These are phyloP conservation scores for Sipha flava DNA, from an alignment of 1,140 invertebrate genomes.

Conservation along the genomic window DNA sequence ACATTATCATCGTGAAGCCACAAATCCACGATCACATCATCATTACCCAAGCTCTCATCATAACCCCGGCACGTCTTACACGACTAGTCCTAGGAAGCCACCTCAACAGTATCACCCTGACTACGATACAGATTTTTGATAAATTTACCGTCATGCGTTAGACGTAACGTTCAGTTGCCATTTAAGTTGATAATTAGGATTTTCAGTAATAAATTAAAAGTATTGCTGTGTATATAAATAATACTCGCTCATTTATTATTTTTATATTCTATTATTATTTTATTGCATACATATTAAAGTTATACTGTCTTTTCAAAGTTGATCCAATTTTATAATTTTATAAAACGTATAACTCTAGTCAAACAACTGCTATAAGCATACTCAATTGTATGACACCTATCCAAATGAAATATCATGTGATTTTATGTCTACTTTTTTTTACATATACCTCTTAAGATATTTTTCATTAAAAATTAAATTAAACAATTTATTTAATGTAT, in stretches of 20 bases:
- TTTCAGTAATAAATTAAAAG: neutral
- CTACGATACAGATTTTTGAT: slow-evolving; percentile 2
- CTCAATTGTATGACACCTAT: neutral
- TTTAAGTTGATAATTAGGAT: neutral
- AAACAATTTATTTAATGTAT: neutral
- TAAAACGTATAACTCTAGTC: neutral
- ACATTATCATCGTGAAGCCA: neutral
- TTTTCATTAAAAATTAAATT: neutral
- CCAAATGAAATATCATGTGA: neutral
- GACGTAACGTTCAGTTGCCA: slow-evolving; percentile 3
- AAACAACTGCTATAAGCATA: neutral
- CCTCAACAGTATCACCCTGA: slow-evolving; percentile 1
- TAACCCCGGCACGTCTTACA: neutral
- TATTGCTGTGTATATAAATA: neutral
- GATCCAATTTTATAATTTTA: neutral
- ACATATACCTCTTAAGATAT: neutral
- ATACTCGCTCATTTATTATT: slow-evolving; percentile 10
- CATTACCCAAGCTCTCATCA: neutral
- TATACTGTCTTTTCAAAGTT: neutral
- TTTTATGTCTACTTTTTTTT: neutral
- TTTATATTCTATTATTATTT: neutral
- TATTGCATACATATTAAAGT: neutral
- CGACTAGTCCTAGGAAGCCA: neutral
- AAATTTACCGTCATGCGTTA: neutral
- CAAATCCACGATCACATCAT: neutral